Evolutionary conservation across 2,888 invertebrate species (phyloP).

Genomic region (Eurois occulta): DNA sequence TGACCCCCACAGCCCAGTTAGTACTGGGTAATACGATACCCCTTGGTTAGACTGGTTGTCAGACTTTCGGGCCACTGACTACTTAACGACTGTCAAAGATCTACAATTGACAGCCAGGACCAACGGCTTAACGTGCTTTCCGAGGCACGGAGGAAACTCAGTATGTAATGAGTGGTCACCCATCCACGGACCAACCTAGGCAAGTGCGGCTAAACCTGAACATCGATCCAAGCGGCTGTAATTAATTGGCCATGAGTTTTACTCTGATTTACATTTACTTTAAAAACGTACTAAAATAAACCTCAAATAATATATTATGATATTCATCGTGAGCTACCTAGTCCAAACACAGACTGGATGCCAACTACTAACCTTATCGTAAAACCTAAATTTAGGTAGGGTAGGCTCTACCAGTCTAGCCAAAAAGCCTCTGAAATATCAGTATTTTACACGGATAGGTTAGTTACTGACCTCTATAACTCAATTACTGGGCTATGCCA

Average conservation of each 20-base stretch:
- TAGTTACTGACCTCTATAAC: neutral
- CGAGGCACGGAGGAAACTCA: too few relatives aligned
- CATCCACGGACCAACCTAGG: too few relatives aligned
- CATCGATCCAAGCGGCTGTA: too few relatives aligned
- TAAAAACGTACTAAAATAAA: neutral
- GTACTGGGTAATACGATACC: too few relatives aligned
- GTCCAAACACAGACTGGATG: neutral
- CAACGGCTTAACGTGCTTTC: too few relatives aligned
- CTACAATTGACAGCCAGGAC: too few relatives aligned
- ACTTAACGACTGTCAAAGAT: too few relatives aligned
- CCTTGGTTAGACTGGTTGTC: too few relatives aligned
- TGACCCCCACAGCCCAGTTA: too few relatives aligned
- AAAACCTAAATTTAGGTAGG: neutral
- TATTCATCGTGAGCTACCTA: neutral
- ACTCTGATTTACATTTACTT: neutral
- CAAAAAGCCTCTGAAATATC: neutral
- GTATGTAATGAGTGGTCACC: too few relatives aligned
- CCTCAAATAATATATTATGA: neutral
- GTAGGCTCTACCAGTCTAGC: neutral
- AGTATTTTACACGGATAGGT: neutral
- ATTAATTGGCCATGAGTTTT: neutral
- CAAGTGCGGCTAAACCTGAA: too few relatives aligned
- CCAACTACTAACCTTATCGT: neutral
- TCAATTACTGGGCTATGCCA: slow-evolving; percentile 5
- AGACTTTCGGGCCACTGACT: too few relatives aligned